These are phyloP conservation scores for Cataglyphis livida DNA, from an alignment of 2,888 invertebrate genomes.

Conservation along the genomic window DNA sequence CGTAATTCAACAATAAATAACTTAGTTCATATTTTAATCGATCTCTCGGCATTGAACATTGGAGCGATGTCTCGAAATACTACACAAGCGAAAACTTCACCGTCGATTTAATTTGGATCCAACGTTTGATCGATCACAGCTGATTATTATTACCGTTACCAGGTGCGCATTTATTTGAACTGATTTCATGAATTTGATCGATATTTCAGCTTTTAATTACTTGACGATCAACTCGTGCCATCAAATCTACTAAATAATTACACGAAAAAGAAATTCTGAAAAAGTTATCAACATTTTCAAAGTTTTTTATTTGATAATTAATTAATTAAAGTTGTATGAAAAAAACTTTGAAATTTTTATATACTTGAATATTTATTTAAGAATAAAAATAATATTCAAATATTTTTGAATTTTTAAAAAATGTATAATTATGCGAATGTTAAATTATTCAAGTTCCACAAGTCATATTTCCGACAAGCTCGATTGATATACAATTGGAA, in stretches of 20 bases:
- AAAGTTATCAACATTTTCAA: background rate
- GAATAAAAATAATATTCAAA: background rate
- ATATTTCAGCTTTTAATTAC: conserved; percentile 8
- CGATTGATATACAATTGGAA: background rate
- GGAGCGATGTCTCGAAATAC: background rate
- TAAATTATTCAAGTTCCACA: background rate
- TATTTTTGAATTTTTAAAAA: background rate
- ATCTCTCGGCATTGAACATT: background rate
- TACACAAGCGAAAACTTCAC: background rate
- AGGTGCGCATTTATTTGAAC: background rate
- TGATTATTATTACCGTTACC: background rate
- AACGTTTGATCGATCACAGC: background rate
- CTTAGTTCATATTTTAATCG: conserved; percentile 30
- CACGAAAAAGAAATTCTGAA: background rate
- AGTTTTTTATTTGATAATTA: background rate
- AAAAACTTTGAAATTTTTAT: background rate
- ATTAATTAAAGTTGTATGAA: background rate
- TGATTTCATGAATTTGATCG: background rate
- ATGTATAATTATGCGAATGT: background rate
- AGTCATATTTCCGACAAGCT: background rate
- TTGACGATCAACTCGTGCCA: background rate
- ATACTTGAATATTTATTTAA: background rate
- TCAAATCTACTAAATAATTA: conserved; percentile 2
- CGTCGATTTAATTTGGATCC: conserved; percentile 4
- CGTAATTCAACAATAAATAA: conserved; percentile 23